A percentile compares a stretch with the other conserved stretches of the same genome.
Evolutionary conservation across 1,140 invertebrate genomes (phyloP).

Genomic region (Caenorhabditis briggsae): DNA sequence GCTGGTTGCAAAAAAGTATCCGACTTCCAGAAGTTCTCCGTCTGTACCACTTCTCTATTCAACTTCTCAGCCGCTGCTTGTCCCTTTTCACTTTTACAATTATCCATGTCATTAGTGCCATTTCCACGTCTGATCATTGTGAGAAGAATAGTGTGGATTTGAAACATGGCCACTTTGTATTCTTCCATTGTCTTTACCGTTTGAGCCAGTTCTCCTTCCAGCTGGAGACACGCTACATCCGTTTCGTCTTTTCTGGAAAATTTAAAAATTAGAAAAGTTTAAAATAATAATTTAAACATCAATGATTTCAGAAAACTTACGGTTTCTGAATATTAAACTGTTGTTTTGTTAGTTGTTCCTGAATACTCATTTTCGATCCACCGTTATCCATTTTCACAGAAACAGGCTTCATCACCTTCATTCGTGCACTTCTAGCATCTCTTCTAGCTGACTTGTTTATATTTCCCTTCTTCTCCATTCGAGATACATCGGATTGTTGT

Average conservation of each 20-base stretch:
- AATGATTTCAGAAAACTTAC: background rate
- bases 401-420: background rate
- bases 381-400: background rate
- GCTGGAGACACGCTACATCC: background rate
- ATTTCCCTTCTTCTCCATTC: background rate
- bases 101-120: background rate
- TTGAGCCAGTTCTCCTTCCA: conserved; percentile 2
- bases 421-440: background rate
- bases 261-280: background rate
- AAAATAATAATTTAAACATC: background rate
- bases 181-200: background rate
- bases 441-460: conserved; percentile 2
- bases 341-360: background rate
- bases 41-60: conserved; percentile 16
- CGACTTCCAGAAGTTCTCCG: conserved; percentile 20
- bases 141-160: background rate
- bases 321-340: background rate
- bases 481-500: conserved; percentile 15
- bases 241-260: conserved; percentile 37
- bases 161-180: conserved; percentile 12
- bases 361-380: conserved; percentile 4
- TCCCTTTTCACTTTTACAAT: background rate
- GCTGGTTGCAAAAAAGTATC: conserved; percentile 35
- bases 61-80: conserved; percentile 11
- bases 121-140: conserved; percentile 37